Base-by-base conservation (phyloP, 2,888 invertebrate species). In the Phania funesta region DNA sequence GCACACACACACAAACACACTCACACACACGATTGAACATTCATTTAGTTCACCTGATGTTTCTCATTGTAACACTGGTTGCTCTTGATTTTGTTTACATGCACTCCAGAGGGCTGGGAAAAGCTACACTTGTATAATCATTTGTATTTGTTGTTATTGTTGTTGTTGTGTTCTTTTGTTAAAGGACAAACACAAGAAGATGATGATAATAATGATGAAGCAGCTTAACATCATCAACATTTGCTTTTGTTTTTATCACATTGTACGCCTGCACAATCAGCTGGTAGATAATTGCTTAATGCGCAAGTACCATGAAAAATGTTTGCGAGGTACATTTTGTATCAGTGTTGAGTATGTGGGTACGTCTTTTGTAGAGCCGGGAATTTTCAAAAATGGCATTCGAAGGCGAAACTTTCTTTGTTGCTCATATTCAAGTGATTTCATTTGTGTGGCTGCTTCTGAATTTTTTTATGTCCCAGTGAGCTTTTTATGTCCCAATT, bases 21-120 rank as follows among this genome's bases (percentile, higher is more conserved):
- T 6, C 26, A 52, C 29, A 48, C 38, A 60, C 11, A 67, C 22
- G 38, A 29, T 58, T 68, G 46, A 64, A 78, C 52, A n/a, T n/a
- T n/a, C 50, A 48, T 67, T 50, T 60, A 67, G 79, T 77, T 82
- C 84, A 84, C 84, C 84, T 84, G 84, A 84, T 83, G 84, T 83
- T 84, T 80, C 77, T 50, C 77, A 80, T 65, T 76, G 80, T 73
- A 78, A 82, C 78, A 82, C 78, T 70, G 82, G 82, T 82, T 82
- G 82, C 82, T 38, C 60, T 62, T 82, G 32, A 60, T 62, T 70
- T 50, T 29, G 35, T 58, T 52, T 38, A 46, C 44, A 32, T 32
- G 32, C 20, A 65, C n/a, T 32, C 24, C 56, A 18, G 29, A 65
- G 75, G 79, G 71, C 81, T 83, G 83, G 79, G 80, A 83, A 79